These are phyloP conservation scores for Troides oblongomaculatus DNA, from an alignment of 2,888 invertebrate species.

Conservation along the genomic window DNA sequence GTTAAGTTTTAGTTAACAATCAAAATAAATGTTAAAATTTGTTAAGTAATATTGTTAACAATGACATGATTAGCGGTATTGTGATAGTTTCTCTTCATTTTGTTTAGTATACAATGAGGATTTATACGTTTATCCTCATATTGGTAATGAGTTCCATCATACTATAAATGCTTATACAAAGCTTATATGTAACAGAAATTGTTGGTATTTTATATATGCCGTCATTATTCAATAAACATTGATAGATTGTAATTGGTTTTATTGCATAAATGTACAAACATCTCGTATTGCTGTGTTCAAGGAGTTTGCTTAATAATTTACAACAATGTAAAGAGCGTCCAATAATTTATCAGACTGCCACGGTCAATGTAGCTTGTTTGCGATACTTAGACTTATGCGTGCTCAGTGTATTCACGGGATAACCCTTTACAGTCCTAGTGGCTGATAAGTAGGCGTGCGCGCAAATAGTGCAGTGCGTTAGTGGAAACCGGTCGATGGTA, in stretches of 20 bases:
- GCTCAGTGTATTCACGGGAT: constrained; percentile 16
- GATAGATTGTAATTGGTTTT: background rate
- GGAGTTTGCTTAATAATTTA: constrained; percentile 13
- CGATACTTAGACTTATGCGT: constrained; percentile 18
- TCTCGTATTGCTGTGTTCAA: background rate
- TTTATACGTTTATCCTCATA: too few species aligned
- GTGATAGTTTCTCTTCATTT: background rate
- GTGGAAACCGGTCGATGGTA: constrained; percentile 61
- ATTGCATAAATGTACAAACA: background rate
- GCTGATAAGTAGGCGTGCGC: constrained; percentile 33
- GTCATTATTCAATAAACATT: background rate
- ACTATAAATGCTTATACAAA: too few species aligned
- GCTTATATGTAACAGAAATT: too few species aligned
- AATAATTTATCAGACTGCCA: constrained; percentile 17
- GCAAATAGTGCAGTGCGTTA: constrained; percentile 45
- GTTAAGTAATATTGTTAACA: background rate
- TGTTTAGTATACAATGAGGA: too few species aligned
- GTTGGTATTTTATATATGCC: too few species aligned
- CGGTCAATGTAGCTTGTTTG: constrained; percentile 11
- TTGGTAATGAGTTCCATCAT: too few species aligned
- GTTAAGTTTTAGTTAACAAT: background rate
- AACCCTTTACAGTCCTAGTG: constrained; percentile 19
- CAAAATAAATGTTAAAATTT: background rate
- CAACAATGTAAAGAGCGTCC: constrained; percentile 9
- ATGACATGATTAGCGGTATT: background rate